phyloP scores from a whole-genome alignment of 2,888 invertebrate species.

The Acrocyrtus sp. region DNA sequence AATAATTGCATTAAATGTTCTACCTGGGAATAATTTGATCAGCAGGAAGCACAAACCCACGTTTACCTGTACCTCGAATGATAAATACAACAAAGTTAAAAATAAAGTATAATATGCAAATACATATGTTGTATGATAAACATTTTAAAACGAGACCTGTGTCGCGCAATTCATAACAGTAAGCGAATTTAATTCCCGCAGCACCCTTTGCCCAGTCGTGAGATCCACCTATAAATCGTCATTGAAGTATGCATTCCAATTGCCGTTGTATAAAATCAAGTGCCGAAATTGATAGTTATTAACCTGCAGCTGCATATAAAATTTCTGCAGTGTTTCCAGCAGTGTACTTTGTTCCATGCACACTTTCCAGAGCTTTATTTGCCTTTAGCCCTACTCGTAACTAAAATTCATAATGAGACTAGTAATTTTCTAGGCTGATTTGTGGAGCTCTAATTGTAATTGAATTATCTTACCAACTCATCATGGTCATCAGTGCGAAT shows the following conservation, averaged over 20 bases:
- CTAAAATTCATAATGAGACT: too few species aligned
- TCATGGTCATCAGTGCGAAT: constrained; percentile 58
- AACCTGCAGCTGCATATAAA: constrained; percentile 63
- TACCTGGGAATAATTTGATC: constrained; percentile 58
- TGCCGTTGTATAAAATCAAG: background rate
- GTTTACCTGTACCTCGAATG: constrained; percentile 32
- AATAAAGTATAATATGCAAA: background rate
- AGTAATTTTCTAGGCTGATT: background rate
- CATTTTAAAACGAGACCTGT: constrained; percentile 26
- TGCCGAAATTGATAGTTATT: background rate
- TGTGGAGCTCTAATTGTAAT: constrained; percentile 53
- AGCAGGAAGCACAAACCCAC: constrained; percentile 59
- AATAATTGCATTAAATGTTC: background rate
- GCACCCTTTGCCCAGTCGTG: constrained; percentile 63
- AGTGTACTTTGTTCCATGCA: constrained; percentile 66
- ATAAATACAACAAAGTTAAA: too few species aligned
- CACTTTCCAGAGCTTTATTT: constrained; percentile 63
- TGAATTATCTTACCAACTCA: constrained; percentile 55
- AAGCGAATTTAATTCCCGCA: constrained; percentile 59
- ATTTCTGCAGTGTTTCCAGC: constrained; percentile 66
- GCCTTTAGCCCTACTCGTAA: constrained; percentile 62
- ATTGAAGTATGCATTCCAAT: background rate
- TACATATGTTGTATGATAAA: background rate
- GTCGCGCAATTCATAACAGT: constrained; percentile 59
- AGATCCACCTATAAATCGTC: constrained; percentile 50